Conservation (phyloP, 1,140 invertebrate genomes). For the Calephelis virginiensis region DNA sequence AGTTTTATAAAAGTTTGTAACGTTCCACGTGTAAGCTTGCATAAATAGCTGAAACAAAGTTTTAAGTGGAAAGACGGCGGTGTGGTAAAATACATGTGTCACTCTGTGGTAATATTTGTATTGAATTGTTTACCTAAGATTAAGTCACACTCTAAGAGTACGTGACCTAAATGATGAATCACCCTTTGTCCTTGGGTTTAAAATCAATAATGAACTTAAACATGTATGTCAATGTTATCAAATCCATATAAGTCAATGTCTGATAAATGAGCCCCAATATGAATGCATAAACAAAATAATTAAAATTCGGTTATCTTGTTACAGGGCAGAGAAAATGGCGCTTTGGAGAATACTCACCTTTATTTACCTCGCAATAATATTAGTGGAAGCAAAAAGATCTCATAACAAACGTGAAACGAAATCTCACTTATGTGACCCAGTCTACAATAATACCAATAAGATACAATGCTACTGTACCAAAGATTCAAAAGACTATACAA, state of each 20-base stretch:
- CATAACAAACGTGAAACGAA: conserved; percentile 50
- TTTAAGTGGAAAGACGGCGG: too few species aligned
- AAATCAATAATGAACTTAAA: too few species aligned
- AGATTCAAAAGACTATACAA: conserved; percentile 33
- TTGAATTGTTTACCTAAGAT: background rate
- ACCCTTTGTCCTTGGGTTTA: background rate
- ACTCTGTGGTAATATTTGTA: too few species aligned
- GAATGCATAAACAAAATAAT: conserved; percentile 19
- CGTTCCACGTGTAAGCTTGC: too few species aligned
- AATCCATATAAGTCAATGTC: too few species aligned
- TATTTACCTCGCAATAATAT: conserved; percentile 41
- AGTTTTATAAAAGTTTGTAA: too few species aligned
- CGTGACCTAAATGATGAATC: conserved; percentile 27
- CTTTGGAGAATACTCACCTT: conserved; percentile 48
- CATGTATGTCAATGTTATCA: too few species aligned
- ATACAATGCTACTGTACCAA: conserved; percentile 60
- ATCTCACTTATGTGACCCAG: conserved; percentile 48
- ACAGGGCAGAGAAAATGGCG: conserved; percentile 44
- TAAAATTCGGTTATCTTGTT: conserved; percentile 31
- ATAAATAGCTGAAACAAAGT: too few species aligned
- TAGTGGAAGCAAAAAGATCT: conserved; percentile 44
- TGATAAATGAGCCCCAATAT: too few species aligned
- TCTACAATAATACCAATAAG: conserved; percentile 50
- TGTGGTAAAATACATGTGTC: too few species aligned
- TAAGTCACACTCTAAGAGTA: conserved; percentile 20